Evolutionary conservation across 2,888 invertebrate genomes (phyloP).

Genomic region (Holacanthella duospinosa): DNA sequence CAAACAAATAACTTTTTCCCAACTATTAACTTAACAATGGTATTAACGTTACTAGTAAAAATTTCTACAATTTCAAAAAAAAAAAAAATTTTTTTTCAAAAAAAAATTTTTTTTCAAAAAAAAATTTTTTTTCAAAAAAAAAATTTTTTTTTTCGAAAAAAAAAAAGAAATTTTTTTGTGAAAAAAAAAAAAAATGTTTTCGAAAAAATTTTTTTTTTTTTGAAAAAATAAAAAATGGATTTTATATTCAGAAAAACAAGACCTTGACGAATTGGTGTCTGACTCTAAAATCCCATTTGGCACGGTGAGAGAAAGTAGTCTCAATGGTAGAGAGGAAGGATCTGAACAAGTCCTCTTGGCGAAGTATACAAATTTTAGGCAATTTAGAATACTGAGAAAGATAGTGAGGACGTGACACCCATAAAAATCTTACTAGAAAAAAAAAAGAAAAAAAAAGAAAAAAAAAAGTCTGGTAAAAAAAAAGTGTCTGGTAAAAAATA

Average conservation of each 20-base stretch:
- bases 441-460: neutral
- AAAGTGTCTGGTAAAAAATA: neutral
- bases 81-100: too few species aligned
- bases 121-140: neutral
- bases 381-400: constrained; percentile 11
- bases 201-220: too few species aligned
- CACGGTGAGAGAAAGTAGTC: neutral
- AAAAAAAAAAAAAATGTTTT: too few species aligned
- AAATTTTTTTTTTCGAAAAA: neutral
- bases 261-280: neutral
- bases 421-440: constrained; percentile 5
- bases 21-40: too few species aligned
- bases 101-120: neutral
- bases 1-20: too few species aligned
- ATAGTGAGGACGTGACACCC: constrained; percentile 10
- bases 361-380: constrained; percentile 13
- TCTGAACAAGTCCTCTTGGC: too few species aligned
- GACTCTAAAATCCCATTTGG: neutral
- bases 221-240: neutral
- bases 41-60: too few species aligned
- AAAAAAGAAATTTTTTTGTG: too few species aligned
- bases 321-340: neutral
- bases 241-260: neutral
- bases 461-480: neutral
- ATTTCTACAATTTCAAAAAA: neutral